These are phyloP conservation scores for Motacilla tschutschensis DNA, from an alignment of 2,113 vertebrate species.

Conservation along the genomic window DNA sequence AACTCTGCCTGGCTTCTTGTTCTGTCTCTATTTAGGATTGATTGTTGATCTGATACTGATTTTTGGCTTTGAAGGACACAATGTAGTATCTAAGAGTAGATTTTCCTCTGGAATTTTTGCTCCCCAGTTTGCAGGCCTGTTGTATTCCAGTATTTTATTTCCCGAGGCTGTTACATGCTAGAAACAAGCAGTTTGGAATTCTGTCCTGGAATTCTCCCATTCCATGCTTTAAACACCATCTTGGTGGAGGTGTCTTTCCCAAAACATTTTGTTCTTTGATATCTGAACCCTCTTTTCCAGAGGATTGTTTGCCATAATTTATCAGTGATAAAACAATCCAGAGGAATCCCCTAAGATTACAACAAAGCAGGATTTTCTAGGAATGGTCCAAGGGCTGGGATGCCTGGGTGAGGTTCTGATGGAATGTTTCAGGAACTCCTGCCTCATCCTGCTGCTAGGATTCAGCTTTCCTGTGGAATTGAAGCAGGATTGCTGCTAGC, in stretches of 20 bases:
- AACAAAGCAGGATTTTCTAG: not conserved
- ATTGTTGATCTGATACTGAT: not conserved
- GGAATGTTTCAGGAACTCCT: not conserved
- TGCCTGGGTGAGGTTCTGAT: not conserved
- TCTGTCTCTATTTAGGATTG: not conserved
- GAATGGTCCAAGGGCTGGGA: not conserved
- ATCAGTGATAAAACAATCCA: not conserved
- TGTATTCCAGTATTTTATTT: not conserved
- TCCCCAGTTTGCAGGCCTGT: not conserved
- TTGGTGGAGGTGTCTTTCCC: not conserved
- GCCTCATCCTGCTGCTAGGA: not conserved
- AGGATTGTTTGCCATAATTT: not conserved
- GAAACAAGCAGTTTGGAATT: not conserved
- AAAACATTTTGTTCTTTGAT: not conserved
- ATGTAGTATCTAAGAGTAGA: not conserved
- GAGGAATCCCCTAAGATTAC: not conserved
- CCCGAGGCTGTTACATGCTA: not conserved
- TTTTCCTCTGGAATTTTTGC: not conserved
- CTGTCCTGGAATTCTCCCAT: not conserved
- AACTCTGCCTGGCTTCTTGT: not conserved
- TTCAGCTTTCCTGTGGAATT: not conserved
- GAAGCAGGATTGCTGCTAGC: fast-evolving
- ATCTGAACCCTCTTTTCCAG: not conserved
- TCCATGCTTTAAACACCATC: fast-evolving
- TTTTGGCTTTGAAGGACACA: not conserved